Conservation (phyloP, 2,888 invertebrate genomes). For the Choristoneura rosaceana region DNA sequence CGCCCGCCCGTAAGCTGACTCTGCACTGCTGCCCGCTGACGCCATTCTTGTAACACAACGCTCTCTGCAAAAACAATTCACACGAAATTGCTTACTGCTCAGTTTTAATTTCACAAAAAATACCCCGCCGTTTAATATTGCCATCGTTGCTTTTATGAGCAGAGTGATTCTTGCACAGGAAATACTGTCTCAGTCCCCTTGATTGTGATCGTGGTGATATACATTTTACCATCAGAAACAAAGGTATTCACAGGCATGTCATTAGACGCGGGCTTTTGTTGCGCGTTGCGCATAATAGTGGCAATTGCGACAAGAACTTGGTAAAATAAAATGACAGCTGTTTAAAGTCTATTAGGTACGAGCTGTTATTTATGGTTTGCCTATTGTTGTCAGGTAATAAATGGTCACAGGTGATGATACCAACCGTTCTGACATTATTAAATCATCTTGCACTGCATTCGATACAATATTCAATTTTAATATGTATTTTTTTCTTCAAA, state of each 20-base stretch:
- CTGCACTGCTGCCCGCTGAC: conserved; percentile 55
- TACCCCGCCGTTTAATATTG: conserved; percentile 38
- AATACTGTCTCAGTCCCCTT: conserved; percentile 22
- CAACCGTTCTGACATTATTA: conserved; percentile 22
- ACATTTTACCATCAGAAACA: conserved; percentile 48
- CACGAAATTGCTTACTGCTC: conserved; percentile 48
- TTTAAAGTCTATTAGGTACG: conserved; percentile 43
- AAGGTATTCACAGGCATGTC: conserved; percentile 58
- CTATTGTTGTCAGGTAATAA: conserved; percentile 32
- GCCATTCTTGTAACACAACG: conserved; percentile 49
- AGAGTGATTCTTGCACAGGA: conserved; percentile 26
- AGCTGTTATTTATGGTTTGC: conserved; percentile 20
- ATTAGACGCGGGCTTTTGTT: conserved; percentile 59
- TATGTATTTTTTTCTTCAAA: neutral
- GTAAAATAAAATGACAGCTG: conserved; percentile 49
- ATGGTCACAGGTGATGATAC: conserved; percentile 33
- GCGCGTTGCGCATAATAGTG: conserved; percentile 52
- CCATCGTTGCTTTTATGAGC: conserved; percentile 4
- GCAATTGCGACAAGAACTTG: conserved; percentile 50
- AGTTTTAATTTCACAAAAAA: conserved; percentile 46
- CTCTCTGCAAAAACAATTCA: conserved; percentile 52
- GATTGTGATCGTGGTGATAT: conserved; percentile 26
- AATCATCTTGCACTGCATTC: conserved; percentile 20
- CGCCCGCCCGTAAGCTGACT: conserved; percentile 56
- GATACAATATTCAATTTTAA: neutral